phyloP scores from a whole-genome alignment of 2,888 invertebrate genomes.

The Taphrorychus bicolor region DNA sequence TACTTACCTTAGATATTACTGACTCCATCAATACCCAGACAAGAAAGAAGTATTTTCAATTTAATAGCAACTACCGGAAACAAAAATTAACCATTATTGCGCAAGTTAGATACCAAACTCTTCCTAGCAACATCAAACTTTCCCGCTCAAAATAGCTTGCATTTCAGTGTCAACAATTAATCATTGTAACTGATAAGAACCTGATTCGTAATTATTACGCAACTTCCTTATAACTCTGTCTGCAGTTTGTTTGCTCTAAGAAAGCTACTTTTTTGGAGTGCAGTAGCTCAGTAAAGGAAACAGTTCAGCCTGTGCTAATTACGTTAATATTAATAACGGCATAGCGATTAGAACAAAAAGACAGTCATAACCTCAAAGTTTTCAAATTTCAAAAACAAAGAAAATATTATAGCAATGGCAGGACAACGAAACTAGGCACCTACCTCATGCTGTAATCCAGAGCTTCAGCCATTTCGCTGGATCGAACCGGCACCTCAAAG shows the following conservation, averaged over 20 bases:
- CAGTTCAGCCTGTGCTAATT: no score
- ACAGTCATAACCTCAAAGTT: background rate
- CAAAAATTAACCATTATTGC: no score
- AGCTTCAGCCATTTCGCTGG: background rate
- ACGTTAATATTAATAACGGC: no score
- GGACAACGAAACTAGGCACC: background rate
- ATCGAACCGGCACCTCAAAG: background rate
- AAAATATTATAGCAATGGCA: no score
- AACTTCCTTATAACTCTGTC: background rate
- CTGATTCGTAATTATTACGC: background rate
- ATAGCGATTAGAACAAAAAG: background rate
- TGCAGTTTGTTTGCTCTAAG: background rate
- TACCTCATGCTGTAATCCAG: constrained; percentile 36
- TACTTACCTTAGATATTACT: no score
- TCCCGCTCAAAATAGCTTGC: background rate
- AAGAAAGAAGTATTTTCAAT: no score
- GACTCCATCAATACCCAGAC: no score
- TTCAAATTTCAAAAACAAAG: no score
- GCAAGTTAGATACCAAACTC: no score
- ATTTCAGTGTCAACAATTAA: background rate
- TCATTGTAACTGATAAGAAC: background rate
- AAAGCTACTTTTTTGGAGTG: no score
- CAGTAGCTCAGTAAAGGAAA: no score
- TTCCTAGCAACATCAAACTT: background rate
- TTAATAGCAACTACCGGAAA: no score